phyloP scores from a whole-genome alignment of 2,888 invertebrate genomes.

The Lepidochitona cinerea region DNA sequence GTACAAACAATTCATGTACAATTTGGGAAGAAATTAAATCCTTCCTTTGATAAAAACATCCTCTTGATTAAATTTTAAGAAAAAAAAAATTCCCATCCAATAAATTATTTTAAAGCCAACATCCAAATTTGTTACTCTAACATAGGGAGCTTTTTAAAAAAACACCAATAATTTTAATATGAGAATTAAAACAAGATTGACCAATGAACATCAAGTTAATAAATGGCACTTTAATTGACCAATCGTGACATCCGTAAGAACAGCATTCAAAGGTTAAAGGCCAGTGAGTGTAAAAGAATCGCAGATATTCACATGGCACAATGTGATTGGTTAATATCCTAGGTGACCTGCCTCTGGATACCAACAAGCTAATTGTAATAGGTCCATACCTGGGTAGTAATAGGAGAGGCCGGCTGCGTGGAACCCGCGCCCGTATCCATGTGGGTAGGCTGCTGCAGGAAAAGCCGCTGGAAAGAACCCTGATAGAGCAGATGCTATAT shows the following conservation, averaged over 20 bases:
- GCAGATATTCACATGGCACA: neutral
- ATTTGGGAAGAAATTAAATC: too few relatives aligned
- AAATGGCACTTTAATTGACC: neutral
- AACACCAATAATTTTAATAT: too few relatives aligned
- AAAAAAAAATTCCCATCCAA: too few relatives aligned
- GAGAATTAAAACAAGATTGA: too few relatives aligned
- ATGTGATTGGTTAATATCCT: neutral
- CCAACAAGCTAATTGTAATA: conserved; percentile 14
- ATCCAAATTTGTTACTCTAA: too few relatives aligned
- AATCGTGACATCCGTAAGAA: neutral
- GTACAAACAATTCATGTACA: too few relatives aligned
- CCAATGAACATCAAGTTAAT: neutral
- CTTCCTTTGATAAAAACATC: too few relatives aligned
- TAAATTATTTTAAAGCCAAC: too few relatives aligned
- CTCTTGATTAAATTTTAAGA: too few relatives aligned
- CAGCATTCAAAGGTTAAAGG: neutral
- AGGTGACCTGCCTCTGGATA: neutral
- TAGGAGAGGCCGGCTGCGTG: conserved; percentile 86
- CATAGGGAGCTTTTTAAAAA: too few relatives aligned
- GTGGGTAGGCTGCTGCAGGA: conserved; percentile 86
- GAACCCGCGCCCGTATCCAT: conserved; percentile 91
- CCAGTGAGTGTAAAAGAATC: too few relatives aligned
- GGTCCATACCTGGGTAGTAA: conserved; percentile 83
- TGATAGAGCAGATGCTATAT: conserved; percentile 9
- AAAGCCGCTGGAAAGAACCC: conserved; percentile 80